Evolutionary conservation across 2,113 vertebrate species (phyloP), one percentile per base, ranked within the genome.

Genomic region (Vicugna pacos): DNA sequence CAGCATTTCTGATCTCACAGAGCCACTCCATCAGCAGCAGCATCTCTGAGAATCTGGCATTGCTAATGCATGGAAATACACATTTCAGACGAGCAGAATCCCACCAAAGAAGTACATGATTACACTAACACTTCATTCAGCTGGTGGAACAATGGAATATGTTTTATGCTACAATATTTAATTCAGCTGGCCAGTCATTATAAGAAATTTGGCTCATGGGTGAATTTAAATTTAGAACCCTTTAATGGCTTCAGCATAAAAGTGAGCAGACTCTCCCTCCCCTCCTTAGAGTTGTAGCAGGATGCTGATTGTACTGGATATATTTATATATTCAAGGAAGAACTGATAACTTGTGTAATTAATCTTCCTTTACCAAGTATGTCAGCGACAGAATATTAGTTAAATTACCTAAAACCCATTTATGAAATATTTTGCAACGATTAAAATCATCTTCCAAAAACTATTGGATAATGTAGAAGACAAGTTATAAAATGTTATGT

Each of bases 241-340:
- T 94, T 91, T 81, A 80, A 82, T 81, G 56, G 50, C 5, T 90
- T 90, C 90, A 64, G n/a, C 22, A 84, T 90, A 46, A 95, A 76
- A 79, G 65, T 73, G 10, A 83, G 91, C 42, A 17, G 35, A 38
- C 5, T 26, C 32, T 48, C 8, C 11, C 8, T 50, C 5, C 5
- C 19, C 28, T 92, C 12, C 35, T 85, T 48, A 42, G 28, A 52
- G 81, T 81, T 69, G 28, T 80, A 90, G 13, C 58, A 85, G 72
- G 83, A 92, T 87, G 52, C 65, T 79, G 91, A 90, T 88, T 87
- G 83, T 46, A 70, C 22, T 28, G 24, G 16, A 64, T 73, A 65
- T 5, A 72, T 85, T 85, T 89, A 90, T 42, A 86, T 24, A 90
- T 70, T 83, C 30, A 83, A 93, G 46, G 46, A 94, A 91, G 65